Base-by-base conservation (phyloP, 2,888 invertebrate genomes). In the Drosophila bunnanda region DNA sequence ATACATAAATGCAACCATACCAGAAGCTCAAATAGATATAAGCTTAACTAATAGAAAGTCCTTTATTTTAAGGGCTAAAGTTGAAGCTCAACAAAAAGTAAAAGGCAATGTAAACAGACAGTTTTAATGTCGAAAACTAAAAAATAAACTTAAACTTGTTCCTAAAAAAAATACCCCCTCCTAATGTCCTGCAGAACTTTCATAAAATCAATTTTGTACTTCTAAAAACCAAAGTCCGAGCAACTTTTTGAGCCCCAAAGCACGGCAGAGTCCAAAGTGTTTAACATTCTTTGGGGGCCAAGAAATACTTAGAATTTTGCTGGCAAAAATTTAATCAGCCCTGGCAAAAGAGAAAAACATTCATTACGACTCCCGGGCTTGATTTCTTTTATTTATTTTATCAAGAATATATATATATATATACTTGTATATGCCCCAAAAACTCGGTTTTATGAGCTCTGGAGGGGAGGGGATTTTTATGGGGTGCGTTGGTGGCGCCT, bases 271-370 rank as follows among this genome's bases (percentile, higher is more conserved):
- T 8, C 41, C 55, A 22, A 41, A 60, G 34, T 43, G 41, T 55
- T 55, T 28, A 60, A 58, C 36, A 61, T 61, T 44, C 44, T 64
- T 64, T 53, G 32, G 13, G 28, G 32, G 13, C 46, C 41, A 54
- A 25, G 50, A 34, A 39, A 39, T 66, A 46, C 64, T 66, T 64
- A 5, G 46, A 54, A 39, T 54, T 34, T 52, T 13, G 22, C 46
- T 48, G 39, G 48, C 39, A 64, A 54, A 41, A 67, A 65, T 67
- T 22, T 65, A 67, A 67, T 67, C 54, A 41, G 54, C 36, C 54
- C 44, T 67, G 54, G 39, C 36, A 65, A n/a, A 46, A 5, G n/a
- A 12, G 17, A 32, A 38, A 54, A 54, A 65, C 34, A 48, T 48
- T 65, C 54, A 67, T 64, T 64, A 67, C 46, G 25, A 36, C 25